Evolutionary conservation across 2,113 vertebrate genomes (phyloP).

Genomic region (Clarias magur): DNA sequence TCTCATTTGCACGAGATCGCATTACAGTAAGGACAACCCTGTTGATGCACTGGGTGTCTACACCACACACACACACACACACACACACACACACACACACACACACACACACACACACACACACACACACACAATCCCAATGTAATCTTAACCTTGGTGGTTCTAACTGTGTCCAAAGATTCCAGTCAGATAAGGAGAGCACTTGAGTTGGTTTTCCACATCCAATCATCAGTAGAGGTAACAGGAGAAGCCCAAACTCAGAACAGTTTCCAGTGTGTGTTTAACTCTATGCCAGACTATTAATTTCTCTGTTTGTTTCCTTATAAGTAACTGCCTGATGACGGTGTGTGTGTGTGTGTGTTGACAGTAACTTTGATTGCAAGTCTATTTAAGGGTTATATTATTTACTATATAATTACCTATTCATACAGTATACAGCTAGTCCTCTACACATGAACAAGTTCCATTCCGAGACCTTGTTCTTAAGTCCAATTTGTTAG

Average conservation of each 20-base stretch:
- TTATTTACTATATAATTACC: neutral
- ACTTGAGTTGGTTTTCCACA: conserved; percentile 43
- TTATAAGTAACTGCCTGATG: neutral
- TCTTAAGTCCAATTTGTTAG: too few species aligned
- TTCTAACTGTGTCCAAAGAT: conserved; percentile 32
- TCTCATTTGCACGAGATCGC: conserved; percentile 43
- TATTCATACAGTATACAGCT: too few species aligned
- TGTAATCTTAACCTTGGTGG: conserved; percentile 41
- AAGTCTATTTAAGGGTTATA: neutral
- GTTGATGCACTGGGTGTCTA: conserved; percentile 28
- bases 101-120: conserved; percentile 21
- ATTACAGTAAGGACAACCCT: conserved; percentile 19
- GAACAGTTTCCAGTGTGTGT: conserved; percentile 18
- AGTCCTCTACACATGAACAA: too few species aligned
- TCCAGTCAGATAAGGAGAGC: conserved; percentile 40
- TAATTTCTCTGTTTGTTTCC: conserved; percentile 15
- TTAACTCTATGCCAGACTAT: conserved; percentile 32
- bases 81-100: conserved; percentile 14
- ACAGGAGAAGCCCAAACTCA: conserved; percentile 41
- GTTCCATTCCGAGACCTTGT: too few species aligned
- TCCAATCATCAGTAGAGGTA: conserved; percentile 45
- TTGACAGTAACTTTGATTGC: neutral
- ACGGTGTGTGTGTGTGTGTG: neutral
- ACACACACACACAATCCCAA: conserved; percentile 19
- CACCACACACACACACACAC: conserved; percentile 14